phyloP scores from a whole-genome alignment of 2,888 invertebrate species.

The Plusia festucae region DNA sequence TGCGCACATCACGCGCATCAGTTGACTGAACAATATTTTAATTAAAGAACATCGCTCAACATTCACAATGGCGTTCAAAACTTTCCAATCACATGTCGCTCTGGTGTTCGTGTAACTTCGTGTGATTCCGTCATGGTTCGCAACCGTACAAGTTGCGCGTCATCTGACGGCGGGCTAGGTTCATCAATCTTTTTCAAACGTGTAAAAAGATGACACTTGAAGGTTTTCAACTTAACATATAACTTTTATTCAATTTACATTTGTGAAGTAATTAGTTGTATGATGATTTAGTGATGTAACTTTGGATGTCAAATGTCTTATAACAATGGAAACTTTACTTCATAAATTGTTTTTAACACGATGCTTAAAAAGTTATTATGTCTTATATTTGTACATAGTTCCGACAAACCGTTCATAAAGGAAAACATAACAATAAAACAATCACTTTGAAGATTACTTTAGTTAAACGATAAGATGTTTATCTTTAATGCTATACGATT shows the following conservation, averaged over 20 bases:
- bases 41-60: not conserved
- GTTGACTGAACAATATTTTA: constrained; percentile 4
- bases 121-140: constrained; percentile 13
- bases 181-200: constrained; percentile 44
- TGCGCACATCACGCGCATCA: not conserved
- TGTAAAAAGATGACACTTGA: constrained; percentile 25
- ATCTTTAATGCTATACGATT: constrained; percentile 17
- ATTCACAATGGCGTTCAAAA: not conserved
- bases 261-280: constrained; percentile 8
- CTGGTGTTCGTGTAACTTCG: not conserved
- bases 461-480: constrained; percentile 2
- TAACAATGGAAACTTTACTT: no score
- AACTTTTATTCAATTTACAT: constrained; percentile 26
- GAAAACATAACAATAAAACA: not conserved
- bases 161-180: constrained; percentile 1
- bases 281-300: no score
- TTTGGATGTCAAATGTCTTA: no score
- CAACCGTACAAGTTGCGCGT: constrained; percentile 17
- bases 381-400: no score
- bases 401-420: not conserved
- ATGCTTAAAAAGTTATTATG: no score
- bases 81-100: not conserved
- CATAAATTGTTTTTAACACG: no score
- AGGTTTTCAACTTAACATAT: constrained; percentile 27
- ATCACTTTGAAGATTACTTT: not conserved